These are phyloP conservation scores for Halesus radiatus DNA, from an alignment of 1,140 invertebrate species.

Conservation along the genomic window DNA sequence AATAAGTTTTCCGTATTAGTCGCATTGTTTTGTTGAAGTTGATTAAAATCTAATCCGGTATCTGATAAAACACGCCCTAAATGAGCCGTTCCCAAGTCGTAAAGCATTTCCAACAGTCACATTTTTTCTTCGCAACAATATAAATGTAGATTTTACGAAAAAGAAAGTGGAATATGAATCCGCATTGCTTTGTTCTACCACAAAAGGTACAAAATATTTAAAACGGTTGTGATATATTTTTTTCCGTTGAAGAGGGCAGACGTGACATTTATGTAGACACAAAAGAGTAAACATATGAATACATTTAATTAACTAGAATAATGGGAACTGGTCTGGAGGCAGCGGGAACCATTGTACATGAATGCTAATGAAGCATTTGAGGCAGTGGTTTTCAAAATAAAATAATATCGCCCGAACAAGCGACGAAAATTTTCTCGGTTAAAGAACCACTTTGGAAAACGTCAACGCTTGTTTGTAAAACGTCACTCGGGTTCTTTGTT, in stretches of 20 bases:
- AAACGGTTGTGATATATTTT: background rate
- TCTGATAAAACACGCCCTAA: too few relatives aligned
- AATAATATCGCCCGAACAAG: background rate
- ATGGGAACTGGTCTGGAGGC: background rate
- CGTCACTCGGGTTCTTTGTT: background rate
- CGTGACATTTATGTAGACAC: constrained; percentile 1
- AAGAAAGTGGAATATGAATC: too few relatives aligned
- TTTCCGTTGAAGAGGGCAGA: background rate
- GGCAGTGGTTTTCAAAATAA: background rate
- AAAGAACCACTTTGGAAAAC: background rate
- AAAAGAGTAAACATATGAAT: constrained; percentile 12
- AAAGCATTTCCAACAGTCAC: too few relatives aligned
- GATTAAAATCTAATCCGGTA: too few relatives aligned
- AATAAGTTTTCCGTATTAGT: too few relatives aligned
- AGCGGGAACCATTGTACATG: background rate
- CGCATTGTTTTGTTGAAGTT: too few relatives aligned
- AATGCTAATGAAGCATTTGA: constrained; percentile 15
- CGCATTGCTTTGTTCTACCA: too few relatives aligned
- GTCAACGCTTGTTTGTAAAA: background rate
- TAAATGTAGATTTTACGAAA: too few relatives aligned
- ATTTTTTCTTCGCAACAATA: too few relatives aligned
- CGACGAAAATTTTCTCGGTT: background rate
- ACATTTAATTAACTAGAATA: constrained; percentile 19
- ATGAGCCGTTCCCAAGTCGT: too few relatives aligned
- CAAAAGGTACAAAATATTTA: too few relatives aligned